Evolutionary conservation across 2,888 invertebrate genomes (phyloP).

Genomic region (Cataglyphis rosenhaueri): DNA sequence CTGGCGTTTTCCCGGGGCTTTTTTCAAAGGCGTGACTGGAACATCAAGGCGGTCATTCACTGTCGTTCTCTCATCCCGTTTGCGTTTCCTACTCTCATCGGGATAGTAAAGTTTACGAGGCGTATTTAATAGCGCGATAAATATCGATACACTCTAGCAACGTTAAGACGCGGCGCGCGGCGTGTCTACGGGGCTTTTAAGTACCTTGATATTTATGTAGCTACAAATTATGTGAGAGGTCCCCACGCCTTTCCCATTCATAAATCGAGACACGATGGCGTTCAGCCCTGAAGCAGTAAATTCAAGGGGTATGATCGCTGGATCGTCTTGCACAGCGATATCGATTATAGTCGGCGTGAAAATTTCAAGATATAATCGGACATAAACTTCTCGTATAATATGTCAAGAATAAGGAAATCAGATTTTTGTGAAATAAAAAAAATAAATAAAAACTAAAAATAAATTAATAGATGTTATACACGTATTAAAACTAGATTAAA

Average conservation of each 20-base stretch:
- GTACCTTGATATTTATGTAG: conserved; percentile 67
- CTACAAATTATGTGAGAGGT: conserved; percentile 66
- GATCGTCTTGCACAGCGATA: conserved; percentile 33
- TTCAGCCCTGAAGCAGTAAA: conserved; percentile 51
- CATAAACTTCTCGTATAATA: background rate
- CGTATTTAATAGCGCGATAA: conserved; percentile 75
- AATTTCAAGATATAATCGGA: background rate
- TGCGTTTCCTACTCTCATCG: conserved; percentile 36
- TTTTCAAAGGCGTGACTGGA: conserved; percentile 27
- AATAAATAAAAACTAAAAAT: background rate
- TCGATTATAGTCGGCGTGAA: conserved; percentile 16
- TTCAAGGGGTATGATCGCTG: conserved; percentile 28
- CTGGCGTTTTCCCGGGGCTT: conserved; percentile 18
- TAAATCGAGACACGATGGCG: conserved; percentile 61
- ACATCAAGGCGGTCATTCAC: background rate
- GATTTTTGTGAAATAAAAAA: background rate
- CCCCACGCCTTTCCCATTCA: conserved; percentile 43
- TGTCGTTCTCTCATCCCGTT: background rate
- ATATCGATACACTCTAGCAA: conserved; percentile 67
- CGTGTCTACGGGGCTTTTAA: conserved; percentile 61
- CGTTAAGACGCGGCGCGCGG: conserved; percentile 11
- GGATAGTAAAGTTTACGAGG: conserved; percentile 70
- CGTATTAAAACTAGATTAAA: background rate
- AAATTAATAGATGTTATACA: background rate
- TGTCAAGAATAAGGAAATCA: background rate